phyloP scores from a whole-genome alignment of 2,797 vertebrate genomes.

The Hypotaenidia philippensis region DNA sequence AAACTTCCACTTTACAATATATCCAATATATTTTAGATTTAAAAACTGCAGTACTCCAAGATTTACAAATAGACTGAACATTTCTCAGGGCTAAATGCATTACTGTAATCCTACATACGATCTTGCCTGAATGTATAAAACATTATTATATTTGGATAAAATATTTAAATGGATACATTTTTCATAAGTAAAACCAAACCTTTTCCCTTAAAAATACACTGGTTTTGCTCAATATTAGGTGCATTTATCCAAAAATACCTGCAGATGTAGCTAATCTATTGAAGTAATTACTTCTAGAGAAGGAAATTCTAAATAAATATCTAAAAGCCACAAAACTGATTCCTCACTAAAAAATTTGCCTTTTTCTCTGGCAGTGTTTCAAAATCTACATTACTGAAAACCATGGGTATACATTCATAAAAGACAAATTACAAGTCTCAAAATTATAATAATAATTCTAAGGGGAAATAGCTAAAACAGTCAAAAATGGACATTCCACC shows the following conservation, averaged over 20 bases:
- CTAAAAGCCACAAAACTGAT: neutral
- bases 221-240: neutral
- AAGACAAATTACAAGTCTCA: neutral
- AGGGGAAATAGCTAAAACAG: neutral
- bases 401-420: neutral
- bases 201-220: neutral
- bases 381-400: neutral
- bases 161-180: neutral
- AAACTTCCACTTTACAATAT: neutral
- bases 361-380: neutral
- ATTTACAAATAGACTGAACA: neutral
- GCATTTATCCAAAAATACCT: neutral
- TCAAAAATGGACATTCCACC: neutral
- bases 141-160: neutral
- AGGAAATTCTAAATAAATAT: conserved; percentile 13
- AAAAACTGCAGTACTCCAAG: neutral
- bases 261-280: neutral
- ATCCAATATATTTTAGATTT: neutral
- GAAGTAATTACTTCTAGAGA: conserved; percentile 8
- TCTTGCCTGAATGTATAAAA: neutral
- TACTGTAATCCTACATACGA: neutral
- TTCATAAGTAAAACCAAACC: neutral
- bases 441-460: neutral
- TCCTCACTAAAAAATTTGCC: neutral
- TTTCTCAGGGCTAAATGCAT: neutral